Evolutionary conservation across 2,113 vertebrate species (phyloP).

Genomic region (Salminus brasiliensis): DNA sequence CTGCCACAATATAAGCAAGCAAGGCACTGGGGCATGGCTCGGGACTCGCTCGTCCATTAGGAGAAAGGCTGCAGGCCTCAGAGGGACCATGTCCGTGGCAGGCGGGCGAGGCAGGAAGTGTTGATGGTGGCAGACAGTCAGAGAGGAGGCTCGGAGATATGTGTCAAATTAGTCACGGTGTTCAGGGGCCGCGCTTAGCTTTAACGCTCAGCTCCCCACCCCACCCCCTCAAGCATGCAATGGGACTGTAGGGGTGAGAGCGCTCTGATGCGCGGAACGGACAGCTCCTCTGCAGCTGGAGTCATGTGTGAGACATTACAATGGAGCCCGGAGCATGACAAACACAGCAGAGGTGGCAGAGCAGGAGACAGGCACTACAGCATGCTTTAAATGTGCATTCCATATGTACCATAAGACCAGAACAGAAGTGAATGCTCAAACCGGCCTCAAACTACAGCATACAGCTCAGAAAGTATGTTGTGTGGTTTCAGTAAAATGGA

Average conservation of each 20-base stretch:
- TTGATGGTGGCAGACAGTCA: conserved; percentile 80
- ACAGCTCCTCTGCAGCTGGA: conserved; percentile 28
- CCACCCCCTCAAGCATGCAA: conserved; percentile 45
- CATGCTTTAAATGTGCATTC: neutral
- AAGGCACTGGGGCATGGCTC: conserved; percentile 29
- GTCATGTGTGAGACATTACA: conserved; percentile 43
- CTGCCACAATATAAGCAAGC: conserved; percentile 34
- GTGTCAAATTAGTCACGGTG: conserved; percentile 80
- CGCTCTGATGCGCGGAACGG: conserved; percentile 27
- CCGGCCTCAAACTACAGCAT: neutral
- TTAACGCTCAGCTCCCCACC: conserved; percentile 64
- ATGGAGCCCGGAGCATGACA: conserved; percentile 25
- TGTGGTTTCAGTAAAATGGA: neutral
- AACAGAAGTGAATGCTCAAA: neutral
- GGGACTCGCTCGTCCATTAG: conserved; percentile 47
- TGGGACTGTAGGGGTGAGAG: conserved; percentile 39
- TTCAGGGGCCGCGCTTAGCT: conserved; percentile 66
- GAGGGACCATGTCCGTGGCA: conserved; percentile 67
- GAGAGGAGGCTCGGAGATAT: conserved; percentile 69
- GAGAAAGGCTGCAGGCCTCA: conserved; percentile 61
- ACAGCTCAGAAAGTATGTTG: neutral
- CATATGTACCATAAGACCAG: neutral
- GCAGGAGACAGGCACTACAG: neutral
- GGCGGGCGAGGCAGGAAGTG: conserved; percentile 71
- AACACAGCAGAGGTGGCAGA: neutral